phyloP scores from a whole-genome alignment of 2,113 vertebrate species.

The Pollachius pollachius region DNA sequence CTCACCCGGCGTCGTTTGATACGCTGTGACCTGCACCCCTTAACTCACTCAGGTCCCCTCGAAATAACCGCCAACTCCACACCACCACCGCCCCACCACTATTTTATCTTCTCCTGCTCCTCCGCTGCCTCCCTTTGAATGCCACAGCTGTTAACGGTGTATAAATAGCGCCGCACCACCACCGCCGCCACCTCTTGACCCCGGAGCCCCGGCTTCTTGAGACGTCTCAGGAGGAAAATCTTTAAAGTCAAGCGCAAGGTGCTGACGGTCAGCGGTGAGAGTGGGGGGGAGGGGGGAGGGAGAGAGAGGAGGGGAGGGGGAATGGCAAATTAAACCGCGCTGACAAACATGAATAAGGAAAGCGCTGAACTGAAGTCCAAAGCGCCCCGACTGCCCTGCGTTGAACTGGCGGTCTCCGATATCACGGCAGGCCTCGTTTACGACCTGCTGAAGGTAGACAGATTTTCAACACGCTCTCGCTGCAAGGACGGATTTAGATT shows the following conservation, averaged over 20 bases:
- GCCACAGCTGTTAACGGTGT: conserved; percentile 64
- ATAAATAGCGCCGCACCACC: conserved; percentile 58
- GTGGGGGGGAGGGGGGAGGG: too few relatives aligned
- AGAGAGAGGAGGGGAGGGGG: too few relatives aligned
- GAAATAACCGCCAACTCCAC: conserved; percentile 63
- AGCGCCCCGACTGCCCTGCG: conserved; percentile 12
- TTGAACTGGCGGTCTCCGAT: conserved; percentile 29
- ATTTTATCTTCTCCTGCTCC: conserved; percentile 14
- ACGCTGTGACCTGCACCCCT: conserved; percentile 16
- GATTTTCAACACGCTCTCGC: too few relatives aligned
- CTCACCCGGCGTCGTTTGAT: conserved; percentile 9
- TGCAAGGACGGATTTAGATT: too few relatives aligned
- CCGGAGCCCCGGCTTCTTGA: conserved; percentile 30
- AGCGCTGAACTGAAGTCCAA: conserved; percentile 26
- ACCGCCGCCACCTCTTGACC: not conserved
- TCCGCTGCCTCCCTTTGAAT: conserved; percentile 45
- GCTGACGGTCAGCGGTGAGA: conserved; percentile 42
- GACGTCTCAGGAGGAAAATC: conserved; percentile 54
- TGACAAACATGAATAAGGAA: not conserved
- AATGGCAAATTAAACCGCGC: too few relatives aligned
- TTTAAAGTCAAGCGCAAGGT: conserved; percentile 49
- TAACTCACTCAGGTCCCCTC: conserved; percentile 41
- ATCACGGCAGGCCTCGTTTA: conserved; percentile 33
- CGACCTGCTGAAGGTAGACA: not conserved
- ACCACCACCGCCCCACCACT: conserved; percentile 14